Evolutionary conservation across 1,140 invertebrate genomes (phyloP).

Genomic region (Galleria mellonella): DNA sequence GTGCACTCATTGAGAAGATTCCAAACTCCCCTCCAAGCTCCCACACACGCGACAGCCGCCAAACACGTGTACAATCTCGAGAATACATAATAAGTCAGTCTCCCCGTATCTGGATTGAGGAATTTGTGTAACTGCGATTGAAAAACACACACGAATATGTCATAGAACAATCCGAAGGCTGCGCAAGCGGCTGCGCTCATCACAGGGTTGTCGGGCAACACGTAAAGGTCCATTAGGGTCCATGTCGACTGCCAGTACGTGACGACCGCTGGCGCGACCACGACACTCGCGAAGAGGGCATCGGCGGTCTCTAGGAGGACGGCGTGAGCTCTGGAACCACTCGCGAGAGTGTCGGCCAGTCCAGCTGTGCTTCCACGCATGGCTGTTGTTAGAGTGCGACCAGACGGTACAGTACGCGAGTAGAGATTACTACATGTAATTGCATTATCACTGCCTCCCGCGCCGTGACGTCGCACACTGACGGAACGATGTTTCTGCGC

Average conservation of each 20-base stretch:
- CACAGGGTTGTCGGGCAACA: constrained; percentile 76
- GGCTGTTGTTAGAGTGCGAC: constrained; percentile 38
- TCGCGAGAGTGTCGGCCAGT: constrained; percentile 68
- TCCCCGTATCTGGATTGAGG: constrained; percentile 79
- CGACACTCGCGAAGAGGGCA: constrained; percentile 79
- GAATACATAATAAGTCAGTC: constrained; percentile 80
- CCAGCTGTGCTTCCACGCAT: constrained; percentile 78
- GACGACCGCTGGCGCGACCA: constrained; percentile 87
- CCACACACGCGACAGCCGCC: constrained; percentile 86
- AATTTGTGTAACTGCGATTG: constrained; percentile 78
- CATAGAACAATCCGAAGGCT: constrained; percentile 79
- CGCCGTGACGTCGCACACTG: constrained; percentile 24
- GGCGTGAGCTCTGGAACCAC: constrained; percentile 72
- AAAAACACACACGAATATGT: constrained; percentile 79
- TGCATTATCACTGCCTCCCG: constrained; percentile 60
- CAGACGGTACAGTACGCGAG: constrained; percentile 36
- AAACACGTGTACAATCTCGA: constrained; percentile 85
- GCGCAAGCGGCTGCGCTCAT: constrained; percentile 80
- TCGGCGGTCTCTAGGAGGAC: constrained; percentile 81
- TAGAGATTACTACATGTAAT: constrained; percentile 52
- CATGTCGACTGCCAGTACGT: constrained; percentile 91
- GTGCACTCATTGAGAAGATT: constrained; percentile 82
- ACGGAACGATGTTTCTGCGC: constrained; percentile 1
- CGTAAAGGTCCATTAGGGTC: constrained; percentile 83
- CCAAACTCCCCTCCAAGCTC: constrained; percentile 90